Evolutionary conservation across 2,113 vertebrate species (phyloP), one percentile per base, ranked within the genome.

Genomic region (Lepus timidus): DNA sequence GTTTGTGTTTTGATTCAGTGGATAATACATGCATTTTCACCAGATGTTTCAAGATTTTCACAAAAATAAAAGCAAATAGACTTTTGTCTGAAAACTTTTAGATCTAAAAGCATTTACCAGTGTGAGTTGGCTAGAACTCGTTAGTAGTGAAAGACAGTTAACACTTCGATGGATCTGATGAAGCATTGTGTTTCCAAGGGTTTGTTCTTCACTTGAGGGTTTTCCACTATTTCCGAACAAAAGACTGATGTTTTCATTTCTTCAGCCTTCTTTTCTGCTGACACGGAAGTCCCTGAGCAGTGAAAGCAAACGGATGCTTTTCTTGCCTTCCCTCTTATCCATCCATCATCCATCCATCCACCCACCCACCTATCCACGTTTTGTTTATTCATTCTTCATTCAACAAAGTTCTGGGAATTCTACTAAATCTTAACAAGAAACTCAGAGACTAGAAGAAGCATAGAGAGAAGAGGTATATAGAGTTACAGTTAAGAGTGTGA

Each of bases 161-260:
- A 76, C 11, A 64, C 25, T 93, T 74, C 70, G 76, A 2, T 76
- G 11, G 79, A 81, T 52, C 71, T 80, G n/a, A 39, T 68, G 19
- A 94, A 39, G n/a, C 68, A 31, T 44, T 85, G 3, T 52, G 49
- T 81, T 90, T 96, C 44, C 29, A 86, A 85, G 94, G 14, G 16
- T 87, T 91, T 76, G 7, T 82, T 92, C 51, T 89, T 31, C 82
- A 73, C 90, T 92, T 93, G 78, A 90, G 84, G 20, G 4, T 39
- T 78, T 88, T 51, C 8, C 19, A 82, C 7, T 36, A 73, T 93
- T 96, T 85, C 5, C 13, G 39, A 68, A 68, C 91, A 94, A 83
- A 85, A 20, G 29, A 87, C 31, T 39, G 39, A 80, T 29, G n/a
- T 62, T 94, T 88, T 73, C 14, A 88, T 70, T 51, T 89, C 36